phyloP scores from a whole-genome alignment of 2,888 invertebrate genomes.

The Protophormia terraenovae region DNA sequence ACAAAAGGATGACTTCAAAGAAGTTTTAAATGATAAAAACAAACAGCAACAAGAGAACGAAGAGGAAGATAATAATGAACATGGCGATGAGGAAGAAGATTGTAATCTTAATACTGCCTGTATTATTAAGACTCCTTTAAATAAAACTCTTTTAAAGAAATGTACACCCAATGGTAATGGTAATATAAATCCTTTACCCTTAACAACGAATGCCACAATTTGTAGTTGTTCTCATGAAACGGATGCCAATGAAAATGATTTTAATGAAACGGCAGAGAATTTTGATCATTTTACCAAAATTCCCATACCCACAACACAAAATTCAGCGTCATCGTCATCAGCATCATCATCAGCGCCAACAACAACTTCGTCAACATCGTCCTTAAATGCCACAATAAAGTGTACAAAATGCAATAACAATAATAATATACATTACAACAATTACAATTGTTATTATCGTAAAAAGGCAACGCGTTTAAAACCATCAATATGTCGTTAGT shows the following conservation, averaged over 20 bases:
- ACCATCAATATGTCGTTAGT: conserved; percentile 81
- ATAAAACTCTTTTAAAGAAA: conserved; percentile 76
- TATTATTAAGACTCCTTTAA: conserved; percentile 76
- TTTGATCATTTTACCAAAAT: conserved; percentile 65
- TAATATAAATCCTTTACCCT: conserved; percentile 51
- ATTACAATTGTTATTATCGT: conserved; percentile 80
- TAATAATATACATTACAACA: conserved; percentile 80
- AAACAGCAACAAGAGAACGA: conserved; percentile 29
- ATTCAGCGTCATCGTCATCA: not conserved
- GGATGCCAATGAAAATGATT: not conserved
- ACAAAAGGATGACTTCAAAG: conserved; percentile 38
- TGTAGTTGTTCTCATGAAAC: conserved; percentile 45
- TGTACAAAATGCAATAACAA: conserved; percentile 80
- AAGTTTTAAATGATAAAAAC: not conserved
- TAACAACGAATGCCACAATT: conserved; percentile 23
- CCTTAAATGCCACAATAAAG: conserved; percentile 70
- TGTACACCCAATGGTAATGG: conserved; percentile 73
- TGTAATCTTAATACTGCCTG: conserved; percentile 66
- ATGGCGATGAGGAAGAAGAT: conserved; percentile 56
- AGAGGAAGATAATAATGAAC: conserved; percentile 49
- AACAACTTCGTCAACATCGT: conserved; percentile 74
- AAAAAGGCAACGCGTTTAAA: conserved; percentile 81
- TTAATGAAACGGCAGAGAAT: conserved; percentile 33
- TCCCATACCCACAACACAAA: conserved; percentile 63
- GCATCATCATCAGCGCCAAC: conserved; percentile 73